Base-by-base conservation (phyloP, 1,140 invertebrate species). In the Apis laboriosa region DNA sequence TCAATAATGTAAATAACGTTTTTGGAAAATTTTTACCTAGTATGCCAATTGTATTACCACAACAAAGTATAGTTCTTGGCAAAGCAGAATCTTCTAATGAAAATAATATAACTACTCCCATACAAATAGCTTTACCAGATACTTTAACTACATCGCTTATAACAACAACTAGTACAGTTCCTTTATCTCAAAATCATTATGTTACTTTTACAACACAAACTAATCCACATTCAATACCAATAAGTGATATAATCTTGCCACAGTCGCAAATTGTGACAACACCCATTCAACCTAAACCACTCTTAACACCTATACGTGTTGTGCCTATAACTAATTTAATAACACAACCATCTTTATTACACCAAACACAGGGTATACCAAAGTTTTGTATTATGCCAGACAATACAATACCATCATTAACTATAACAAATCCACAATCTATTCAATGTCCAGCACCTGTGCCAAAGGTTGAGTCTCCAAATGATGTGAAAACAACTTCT, bases 321-420 rank as follows among this genome's bases (percentile, higher is more conserved):
- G 89, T 94, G 17, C 93, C 93, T 15, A 94, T 94, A 73, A 90
- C 92, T 7, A 92, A 92, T 24, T 86, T 93, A 66, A 93, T 93
- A 66, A 91, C 90, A 9, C 84, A 92, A 64, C 92, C 93, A 11
- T 92, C 93, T 0, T 80, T 94, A n/a, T 55, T 92, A 21, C 92
- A 93, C 79, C 91, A 91, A 70, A 91, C 88, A 4, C 92, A 93
- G 53, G 93, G 92, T 13, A 88, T 93, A 56, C 93, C 93, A 15
- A 93, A 91, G 77, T 94, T 93, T 71, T 93, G 93, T 74, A 91
- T 94, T 9, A 89, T 94, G 80, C 83, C 93, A 8, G 91, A 93
- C 34, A 87, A 88, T 64, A 13, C 76, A 9, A 15, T 28, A 77
- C 55, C 84, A 58, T 1, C 74, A 4, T 68, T 68, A 34, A 60